Base-by-base conservation (phyloP, 2,113 vertebrate genomes). In the Leuciscus idus region DNA sequence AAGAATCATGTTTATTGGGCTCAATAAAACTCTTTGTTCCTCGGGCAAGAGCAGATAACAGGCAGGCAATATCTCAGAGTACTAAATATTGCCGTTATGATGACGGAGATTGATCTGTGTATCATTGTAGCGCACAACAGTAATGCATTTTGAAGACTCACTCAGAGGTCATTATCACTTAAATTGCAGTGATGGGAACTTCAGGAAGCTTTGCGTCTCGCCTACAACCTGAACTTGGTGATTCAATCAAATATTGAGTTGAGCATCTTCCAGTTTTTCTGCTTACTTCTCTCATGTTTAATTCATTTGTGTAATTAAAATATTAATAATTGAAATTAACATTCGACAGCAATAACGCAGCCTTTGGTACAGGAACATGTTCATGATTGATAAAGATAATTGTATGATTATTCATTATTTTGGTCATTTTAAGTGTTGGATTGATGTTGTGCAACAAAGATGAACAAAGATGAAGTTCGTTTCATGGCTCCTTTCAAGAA, bases 1-100 rank as follows among this genome's bases (percentile, higher is more conserved):
- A 88, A 92, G 91, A 94, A 93, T 93, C 87, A 89, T 91, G 92
- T 95, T 96, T 92, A 95, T 93, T 90, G 92, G 10, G 81, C 89
- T 93, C 94, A 94, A 94, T 96, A 95, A 96, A 96, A 95, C 92
- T 89, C 81, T 21, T 64, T 91, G 88, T 92, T 94, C 94, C 93
- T 26, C 28, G 66, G 78, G 64, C 70, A 83, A 68, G 86, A 30
- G 68, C 36, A 79, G 80, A 85, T 68, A 73, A 77, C 66, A 68
- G 83, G 50, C 72, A 33, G 74, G 85, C 59, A 76, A 89, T 85
- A 83, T 68, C 70, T 87, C 74, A 61, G 85, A 78, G 55, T 77
- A 81, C 62, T 79, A 72, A 86, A 83, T 55, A 74, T 81, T 84
- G 80, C 85, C 21, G 84, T 80, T 83, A 85, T 87, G 73, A 78